These are phyloP conservation scores for Drosophila cardini DNA, from an alignment of 1,140 invertebrate species.

Conservation along the genomic window DNA sequence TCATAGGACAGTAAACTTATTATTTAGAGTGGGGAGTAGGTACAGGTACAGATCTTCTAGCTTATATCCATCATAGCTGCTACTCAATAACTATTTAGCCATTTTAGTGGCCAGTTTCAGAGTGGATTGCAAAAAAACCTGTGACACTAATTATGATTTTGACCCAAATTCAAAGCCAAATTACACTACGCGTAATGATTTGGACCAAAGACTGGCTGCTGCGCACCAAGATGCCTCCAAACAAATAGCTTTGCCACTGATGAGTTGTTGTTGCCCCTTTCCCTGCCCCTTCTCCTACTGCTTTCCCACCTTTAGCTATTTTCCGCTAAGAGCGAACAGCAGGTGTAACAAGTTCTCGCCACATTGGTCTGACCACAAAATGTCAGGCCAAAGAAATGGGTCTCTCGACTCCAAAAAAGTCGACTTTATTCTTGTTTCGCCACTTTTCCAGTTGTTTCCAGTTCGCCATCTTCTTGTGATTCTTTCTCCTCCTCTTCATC, in stretches of 20 bases:
- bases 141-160: slow-evolving; percentile 75
- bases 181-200: slow-evolving; percentile 68
- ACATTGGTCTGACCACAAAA: slow-evolving; percentile 72
- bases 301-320: slow-evolving; percentile 24
- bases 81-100: not conserved
- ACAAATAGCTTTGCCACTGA: slow-evolving; percentile 56
- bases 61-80: no score
- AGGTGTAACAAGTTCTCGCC: slow-evolving; percentile 81
- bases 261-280: slow-evolving; percentile 8
- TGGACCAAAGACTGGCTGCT: slow-evolving; percentile 45
- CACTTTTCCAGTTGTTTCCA: slow-evolving; percentile 41
- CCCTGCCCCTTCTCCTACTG: not conserved
- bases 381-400: slow-evolving; percentile 75
- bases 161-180: slow-evolving; percentile 74
- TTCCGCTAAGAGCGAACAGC: slow-evolving; percentile 33
- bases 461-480: no score
- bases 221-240: slow-evolving; percentile 50
- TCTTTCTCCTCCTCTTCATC: not conserved
- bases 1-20: no score
- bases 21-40: no score
- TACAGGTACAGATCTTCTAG: no score
- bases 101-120: slow-evolving; percentile 14
- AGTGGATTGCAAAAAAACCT: slow-evolving; percentile 28
- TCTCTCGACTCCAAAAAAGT: slow-evolving; percentile 46
- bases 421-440: slow-evolving; percentile 54